These are phyloP conservation scores for Ahaetulla prasina DNA, from an alignment of 2,113 vertebrate species.

Conservation along the genomic window DNA sequence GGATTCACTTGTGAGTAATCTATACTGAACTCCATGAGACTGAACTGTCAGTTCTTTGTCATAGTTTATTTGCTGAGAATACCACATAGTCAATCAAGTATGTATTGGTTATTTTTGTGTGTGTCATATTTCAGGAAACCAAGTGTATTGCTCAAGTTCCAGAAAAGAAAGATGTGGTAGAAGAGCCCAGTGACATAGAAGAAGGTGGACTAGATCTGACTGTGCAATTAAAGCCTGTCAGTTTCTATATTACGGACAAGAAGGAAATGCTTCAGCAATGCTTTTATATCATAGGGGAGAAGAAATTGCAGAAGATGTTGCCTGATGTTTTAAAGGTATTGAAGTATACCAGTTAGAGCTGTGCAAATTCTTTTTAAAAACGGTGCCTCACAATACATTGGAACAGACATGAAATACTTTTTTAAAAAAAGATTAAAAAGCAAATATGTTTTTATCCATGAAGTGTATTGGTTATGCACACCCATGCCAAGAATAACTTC, in stretches of 20 bases:
- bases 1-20: not conserved
- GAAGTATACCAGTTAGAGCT: not conserved
- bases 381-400: not conserved
- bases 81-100: not conserved
- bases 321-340: slow-evolving; percentile 91
- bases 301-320: slow-evolving; percentile 90
- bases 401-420: not conserved
- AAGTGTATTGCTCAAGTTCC: slow-evolving; percentile 66
- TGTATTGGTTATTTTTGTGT: not conserved
- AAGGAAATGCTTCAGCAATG: slow-evolving; percentile 93
- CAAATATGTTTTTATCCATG: not conserved
- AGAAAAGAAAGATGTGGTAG: slow-evolving; percentile 71
- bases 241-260: slow-evolving; percentile 82
- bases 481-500: not conserved
- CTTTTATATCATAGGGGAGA: slow-evolving; percentile 87
- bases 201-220: slow-evolving; percentile 91
- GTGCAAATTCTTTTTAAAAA: not conserved
- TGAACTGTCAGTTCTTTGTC: not conserved
- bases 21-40: not conserved
- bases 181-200: slow-evolving; percentile 88
- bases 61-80: not conserved
- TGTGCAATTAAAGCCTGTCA: slow-evolving; percentile 85
- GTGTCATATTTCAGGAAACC: slow-evolving; percentile 67
- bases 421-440: not conserved
- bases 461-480: not conserved